Percentiles rank a stretch among this genome's conserved stretches.
Evolutionary conservation across 2,888 invertebrate genomes (phyloP).

Genomic region (Bursaphelenchus okinawaensis): DNA sequence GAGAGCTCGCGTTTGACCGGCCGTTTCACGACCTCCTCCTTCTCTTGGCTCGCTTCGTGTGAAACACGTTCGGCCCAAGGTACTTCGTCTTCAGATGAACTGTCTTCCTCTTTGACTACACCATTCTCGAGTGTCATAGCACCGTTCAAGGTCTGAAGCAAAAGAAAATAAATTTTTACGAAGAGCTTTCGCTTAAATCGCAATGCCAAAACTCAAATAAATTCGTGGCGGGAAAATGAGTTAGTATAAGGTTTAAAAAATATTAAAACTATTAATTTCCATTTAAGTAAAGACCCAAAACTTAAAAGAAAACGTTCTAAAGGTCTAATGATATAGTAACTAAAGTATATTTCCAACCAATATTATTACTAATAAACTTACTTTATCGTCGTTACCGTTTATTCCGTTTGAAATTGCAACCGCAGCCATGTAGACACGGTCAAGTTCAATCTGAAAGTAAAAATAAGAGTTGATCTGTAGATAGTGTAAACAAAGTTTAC

Average conservation of each 20-base stretch:
- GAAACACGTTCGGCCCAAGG: conserved; percentile 31
- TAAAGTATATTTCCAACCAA: no score
- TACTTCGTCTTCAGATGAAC: conserved; percentile 29
- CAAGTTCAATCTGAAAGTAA: background rate
- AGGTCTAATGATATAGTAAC: no score
- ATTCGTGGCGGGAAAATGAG: background rate
- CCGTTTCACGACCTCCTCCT: conserved; percentile 16
- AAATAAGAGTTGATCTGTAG: background rate
- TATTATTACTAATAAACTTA: background rate
- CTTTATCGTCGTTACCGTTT: background rate
- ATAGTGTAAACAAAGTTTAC: background rate
- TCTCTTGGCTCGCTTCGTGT: conserved; percentile 16
- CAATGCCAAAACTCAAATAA: background rate
- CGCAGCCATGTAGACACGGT: background rate
- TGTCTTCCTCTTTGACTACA: conserved; percentile 2
- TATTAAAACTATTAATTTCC: no score
- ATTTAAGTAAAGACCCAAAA: no score
- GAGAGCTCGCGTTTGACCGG: conserved; percentile 25
- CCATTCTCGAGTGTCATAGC: background rate
- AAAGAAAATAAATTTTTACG: background rate
- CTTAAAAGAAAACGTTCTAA: no score
- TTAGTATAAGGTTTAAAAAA: no score
- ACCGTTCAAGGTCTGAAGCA: background rate
- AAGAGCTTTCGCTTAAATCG: no score
- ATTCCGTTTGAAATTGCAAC: background rate